Conservation (phyloP, 2,113 vertebrate species). For the Fulica atra region DNA sequence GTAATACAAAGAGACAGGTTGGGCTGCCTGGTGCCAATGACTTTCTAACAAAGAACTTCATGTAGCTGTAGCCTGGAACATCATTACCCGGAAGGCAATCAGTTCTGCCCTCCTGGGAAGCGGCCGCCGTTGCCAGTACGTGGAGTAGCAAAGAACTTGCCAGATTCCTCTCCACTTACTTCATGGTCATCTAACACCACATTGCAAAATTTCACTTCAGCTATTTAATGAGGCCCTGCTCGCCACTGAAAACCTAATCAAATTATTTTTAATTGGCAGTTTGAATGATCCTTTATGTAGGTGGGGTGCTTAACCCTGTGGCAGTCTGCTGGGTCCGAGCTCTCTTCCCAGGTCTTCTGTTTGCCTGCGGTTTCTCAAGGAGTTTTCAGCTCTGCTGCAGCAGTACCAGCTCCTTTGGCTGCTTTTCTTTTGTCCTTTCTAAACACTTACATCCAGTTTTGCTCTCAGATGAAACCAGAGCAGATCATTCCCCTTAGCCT, state of each 20-base stretch:
- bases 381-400: not conserved
- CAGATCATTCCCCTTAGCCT: not conserved
- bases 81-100: not conserved
- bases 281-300: not conserved
- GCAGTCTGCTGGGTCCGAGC: not conserved
- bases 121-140: not conserved
- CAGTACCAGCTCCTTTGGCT: not conserved
- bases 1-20: not conserved
- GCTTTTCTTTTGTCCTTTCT: not conserved
- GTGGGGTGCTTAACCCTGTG: not conserved
- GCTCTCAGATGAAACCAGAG: not conserved
- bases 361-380: not conserved
- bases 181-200: constrained; percentile 3
- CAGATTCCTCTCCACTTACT: constrained; percentile 34
- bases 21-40: not conserved
- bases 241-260: constrained; percentile 21
- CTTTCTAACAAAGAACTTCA: not conserved
- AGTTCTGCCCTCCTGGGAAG: not conserved
- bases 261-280: constrained; percentile 20
- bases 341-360: not conserved
- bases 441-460: not conserved
- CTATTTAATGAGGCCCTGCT: constrained; percentile 11
- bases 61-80: not conserved
- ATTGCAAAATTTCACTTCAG: constrained; percentile 20
- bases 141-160: not conserved